A percentile compares a stretch with the other conserved stretches of the same genome.
These are phyloP conservation scores for Nebria salina DNA, from an alignment of 2,888 invertebrate genomes.

Conservation along the genomic window DNA sequence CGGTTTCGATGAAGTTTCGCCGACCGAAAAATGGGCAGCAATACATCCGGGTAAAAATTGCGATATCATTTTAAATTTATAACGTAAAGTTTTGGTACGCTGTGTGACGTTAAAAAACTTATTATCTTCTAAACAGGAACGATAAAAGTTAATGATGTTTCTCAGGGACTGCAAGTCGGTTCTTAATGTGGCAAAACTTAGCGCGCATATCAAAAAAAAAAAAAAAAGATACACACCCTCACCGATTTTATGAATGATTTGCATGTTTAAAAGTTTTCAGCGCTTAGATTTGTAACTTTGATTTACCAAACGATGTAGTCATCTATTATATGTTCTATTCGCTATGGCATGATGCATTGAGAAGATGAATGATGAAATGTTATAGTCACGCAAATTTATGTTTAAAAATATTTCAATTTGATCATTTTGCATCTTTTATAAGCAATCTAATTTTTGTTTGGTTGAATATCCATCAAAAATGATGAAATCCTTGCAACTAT, in stretches of 20 bases:
- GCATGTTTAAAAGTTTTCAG: constrained; percentile 31
- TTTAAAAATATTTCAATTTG: too few species aligned
- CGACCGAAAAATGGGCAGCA: constrained; percentile 26
- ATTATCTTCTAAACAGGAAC: constrained; percentile 47
- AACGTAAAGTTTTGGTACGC: constrained; percentile 31
- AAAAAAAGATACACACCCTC: constrained; percentile 19
- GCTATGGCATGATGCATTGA: too few species aligned
- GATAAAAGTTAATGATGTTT: constrained; percentile 48
- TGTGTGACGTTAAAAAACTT: constrained; percentile 45
- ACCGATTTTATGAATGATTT: constrained; percentile 42
- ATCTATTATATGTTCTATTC: neutral
- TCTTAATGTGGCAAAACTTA: constrained; percentile 43
- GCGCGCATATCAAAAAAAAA: constrained; percentile 11
- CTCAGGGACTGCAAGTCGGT: constrained; percentile 29
- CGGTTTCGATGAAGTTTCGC: constrained; percentile 5
- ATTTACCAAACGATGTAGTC: neutral
- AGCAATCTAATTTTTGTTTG: too few species aligned
- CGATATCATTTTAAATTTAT: constrained; percentile 48
- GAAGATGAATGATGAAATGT: too few species aligned
- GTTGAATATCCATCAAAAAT: too few species aligned
- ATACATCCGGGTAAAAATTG: constrained; percentile 44
- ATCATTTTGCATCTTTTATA: too few species aligned
- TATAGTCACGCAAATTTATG: too few species aligned
- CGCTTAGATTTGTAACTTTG: constrained; percentile 3
- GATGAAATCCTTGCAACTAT: too few species aligned